Evolutionary conservation across 2,797 vertebrate genomes (phyloP), one percentile per base, ranked within the genome.

Genomic region (Platalea minor): DNA sequence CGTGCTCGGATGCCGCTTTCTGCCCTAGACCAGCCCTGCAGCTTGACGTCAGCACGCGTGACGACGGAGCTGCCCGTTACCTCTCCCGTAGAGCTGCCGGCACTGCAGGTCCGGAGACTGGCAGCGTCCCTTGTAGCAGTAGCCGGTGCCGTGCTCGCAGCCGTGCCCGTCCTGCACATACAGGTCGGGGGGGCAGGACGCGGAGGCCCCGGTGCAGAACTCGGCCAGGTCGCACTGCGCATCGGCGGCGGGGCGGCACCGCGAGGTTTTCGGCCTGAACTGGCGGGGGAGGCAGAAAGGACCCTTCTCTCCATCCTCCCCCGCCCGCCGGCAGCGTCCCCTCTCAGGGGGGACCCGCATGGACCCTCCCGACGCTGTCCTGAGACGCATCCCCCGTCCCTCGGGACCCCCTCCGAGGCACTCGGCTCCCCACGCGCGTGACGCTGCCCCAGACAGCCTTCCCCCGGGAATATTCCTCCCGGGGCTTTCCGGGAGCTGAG

Each of bases 201-300:
- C 94, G 0, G 96, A 96, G 56, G 91, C 85, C 17, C 97, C 96
- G 9, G 74, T 93, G 90, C 97, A 97, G 33, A 86, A 61, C 86
- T 97, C 96, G 3, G 84, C 17, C 45, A 97, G 91, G 70, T 97
- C 97, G 0, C 97, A 97, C 24, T 76, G 65, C 6, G n/a, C 4
- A 1, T 97, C 95, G 1, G 51, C 16, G 0, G 18, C 5, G 2
- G 74, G 63, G 31, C 95, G 94, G 79, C 97, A 97, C 67, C 4
- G 6, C 0, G 54, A 5, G 74, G 88, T 72, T 17, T 11, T 69
- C 28, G 8, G 3, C 61, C 33, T 94, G 48, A 95, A 78, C 97
- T 97, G 88, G 0, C 8, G 2, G 19, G 11, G 37, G 18, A 46
- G 50, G 25, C 39, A 53, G 16, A n/a, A 19, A 24, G 35, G 75